Percentiles rank a stretch among this genome's conserved stretches.
These are phyloP conservation scores for Xestia xanthographa DNA, from an alignment of 2,888 invertebrate genomes.

Conservation along the genomic window DNA sequence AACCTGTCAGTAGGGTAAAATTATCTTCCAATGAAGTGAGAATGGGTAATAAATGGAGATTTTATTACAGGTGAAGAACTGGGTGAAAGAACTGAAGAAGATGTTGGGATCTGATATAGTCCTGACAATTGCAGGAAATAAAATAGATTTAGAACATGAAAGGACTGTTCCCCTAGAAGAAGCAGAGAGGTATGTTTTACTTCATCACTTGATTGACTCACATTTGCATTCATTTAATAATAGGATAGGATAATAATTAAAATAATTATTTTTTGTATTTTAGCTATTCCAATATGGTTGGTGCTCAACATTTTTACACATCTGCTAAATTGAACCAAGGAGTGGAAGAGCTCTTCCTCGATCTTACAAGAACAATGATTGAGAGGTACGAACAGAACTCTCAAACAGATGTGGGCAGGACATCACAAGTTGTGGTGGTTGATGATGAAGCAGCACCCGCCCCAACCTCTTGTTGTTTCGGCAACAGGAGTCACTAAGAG, in stretches of 20 bases:
- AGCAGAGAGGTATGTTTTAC: conserved; percentile 93
- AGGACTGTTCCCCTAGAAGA: conserved; percentile 95
- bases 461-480: conserved; percentile 82
- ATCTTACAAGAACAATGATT: conserved; percentile 95
- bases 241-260: background rate
- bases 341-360: conserved; percentile 97
- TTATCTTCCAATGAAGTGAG: background rate
- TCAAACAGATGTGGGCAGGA: conserved; percentile 74
- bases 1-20: background rate
- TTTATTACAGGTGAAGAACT: conserved; percentile 95
- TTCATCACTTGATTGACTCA: background rate
- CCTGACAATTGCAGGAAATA: conserved; percentile 98
- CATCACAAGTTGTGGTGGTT: conserved; percentile 83
- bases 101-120: conserved; percentile 98
- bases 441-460: conserved; percentile 83
- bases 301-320: conserved; percentile 97
- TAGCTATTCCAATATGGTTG: conserved; percentile 97
- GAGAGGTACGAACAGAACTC: conserved; percentile 78
- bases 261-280: conserved; percentile 68
- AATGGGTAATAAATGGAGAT: background rate
- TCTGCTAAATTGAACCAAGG: conserved; percentile 98
- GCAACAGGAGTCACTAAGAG: conserved; percentile 74
- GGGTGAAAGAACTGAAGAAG: conserved; percentile 99
- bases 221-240: background rate
- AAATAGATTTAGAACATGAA: conserved; percentile 98